phyloP scores from a whole-genome alignment of 2,113 vertebrate species.

The Erpornis zantholeuca region DNA sequence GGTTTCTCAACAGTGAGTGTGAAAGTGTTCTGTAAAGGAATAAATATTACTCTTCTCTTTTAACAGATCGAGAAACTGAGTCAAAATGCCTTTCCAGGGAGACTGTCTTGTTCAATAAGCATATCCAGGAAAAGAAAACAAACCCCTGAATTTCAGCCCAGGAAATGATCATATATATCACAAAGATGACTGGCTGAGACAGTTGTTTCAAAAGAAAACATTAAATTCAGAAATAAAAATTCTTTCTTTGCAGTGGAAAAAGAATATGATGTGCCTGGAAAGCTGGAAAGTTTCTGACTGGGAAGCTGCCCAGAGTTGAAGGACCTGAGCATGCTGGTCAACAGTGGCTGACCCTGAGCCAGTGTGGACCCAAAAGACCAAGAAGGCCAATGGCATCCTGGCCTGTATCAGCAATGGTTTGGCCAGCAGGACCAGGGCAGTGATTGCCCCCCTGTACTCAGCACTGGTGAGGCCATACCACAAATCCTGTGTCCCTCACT shows the following conservation, averaged over 20 bases:
- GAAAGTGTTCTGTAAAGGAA: not conserved
- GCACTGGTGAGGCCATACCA: not conserved
- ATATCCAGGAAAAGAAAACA: not conserved
- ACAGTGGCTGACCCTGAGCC: not conserved
- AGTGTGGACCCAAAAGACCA: not conserved
- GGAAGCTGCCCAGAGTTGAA: not conserved
- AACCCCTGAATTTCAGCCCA: not conserved
- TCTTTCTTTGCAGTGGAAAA: not conserved
- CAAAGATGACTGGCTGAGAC: not conserved
- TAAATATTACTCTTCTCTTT: not conserved
- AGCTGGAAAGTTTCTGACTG: not conserved
- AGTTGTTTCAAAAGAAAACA: not conserved
- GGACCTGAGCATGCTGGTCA: not conserved
- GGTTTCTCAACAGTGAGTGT: not conserved
- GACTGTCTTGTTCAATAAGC: not conserved
- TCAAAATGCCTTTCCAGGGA: not conserved
- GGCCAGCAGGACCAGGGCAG: not conserved
- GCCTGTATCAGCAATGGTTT: no score
- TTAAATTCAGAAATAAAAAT: not conserved
- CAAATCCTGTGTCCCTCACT: not conserved
- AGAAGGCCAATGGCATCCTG: not conserved
- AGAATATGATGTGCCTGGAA: not conserved
- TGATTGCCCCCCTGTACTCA: fast-evolving
- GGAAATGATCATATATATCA: not conserved
- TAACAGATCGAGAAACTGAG: not conserved